A percentile compares a stretch with the other conserved stretches of the same genome.
phyloP scores from a whole-genome alignment of 1,140 invertebrate genomes.

The Heliconius melpomene region DNA sequence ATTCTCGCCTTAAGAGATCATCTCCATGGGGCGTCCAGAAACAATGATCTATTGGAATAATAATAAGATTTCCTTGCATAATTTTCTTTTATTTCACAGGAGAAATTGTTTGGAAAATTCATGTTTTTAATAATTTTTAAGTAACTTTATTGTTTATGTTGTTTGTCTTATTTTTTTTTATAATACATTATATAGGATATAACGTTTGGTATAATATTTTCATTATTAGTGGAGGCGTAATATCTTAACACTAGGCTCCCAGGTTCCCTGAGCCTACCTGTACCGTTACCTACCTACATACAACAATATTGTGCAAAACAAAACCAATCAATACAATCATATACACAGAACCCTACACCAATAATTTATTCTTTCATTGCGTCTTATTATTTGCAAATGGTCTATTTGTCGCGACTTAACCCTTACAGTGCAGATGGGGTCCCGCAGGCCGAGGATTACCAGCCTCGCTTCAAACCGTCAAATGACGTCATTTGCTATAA shows the following conservation, averaged over 20 bases:
- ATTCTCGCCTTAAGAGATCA: slow-evolving; percentile 53
- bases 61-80: slow-evolving; percentile 34
- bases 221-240: too few relatives aligned
- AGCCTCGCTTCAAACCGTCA: slow-evolving; percentile 69
- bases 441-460: slow-evolving; percentile 69
- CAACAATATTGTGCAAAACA: neutral
- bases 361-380: slow-evolving; percentile 81
- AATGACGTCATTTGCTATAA: slow-evolving; percentile 76
- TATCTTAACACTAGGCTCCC: too few relatives aligned
- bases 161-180: neutral
- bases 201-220: too few relatives aligned
- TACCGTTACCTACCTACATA: neutral
- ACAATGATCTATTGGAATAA: slow-evolving; percentile 39
- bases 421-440: slow-evolving; percentile 77
- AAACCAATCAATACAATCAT: slow-evolving; percentile 6
- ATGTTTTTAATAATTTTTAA: slow-evolving; percentile 1
- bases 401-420: slow-evolving; percentile 81
- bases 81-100: slow-evolving; percentile 23
- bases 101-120: slow-evolving; percentile 12
- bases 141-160: neutral
- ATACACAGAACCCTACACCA: slow-evolving; percentile 44
- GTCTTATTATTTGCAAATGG: slow-evolving; percentile 81
- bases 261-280: too few relatives aligned
- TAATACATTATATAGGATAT: neutral
- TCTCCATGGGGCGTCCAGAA: slow-evolving; percentile 43